Evolutionary conservation across 2,888 invertebrate species (phyloP), one percentile per base, ranked within the genome.

Genomic region (Noctua pronuba): DNA sequence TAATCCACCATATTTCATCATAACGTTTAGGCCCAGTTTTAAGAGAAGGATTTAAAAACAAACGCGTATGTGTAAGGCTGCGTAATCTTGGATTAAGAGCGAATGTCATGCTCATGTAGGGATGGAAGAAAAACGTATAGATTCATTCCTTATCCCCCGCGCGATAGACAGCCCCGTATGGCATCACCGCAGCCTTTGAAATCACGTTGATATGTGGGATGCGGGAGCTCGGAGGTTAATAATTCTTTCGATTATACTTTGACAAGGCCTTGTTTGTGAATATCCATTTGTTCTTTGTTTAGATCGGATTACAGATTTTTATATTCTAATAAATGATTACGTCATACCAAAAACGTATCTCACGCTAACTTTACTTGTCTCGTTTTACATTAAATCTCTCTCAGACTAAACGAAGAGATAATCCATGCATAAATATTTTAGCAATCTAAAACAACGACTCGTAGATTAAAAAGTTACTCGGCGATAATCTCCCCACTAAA

Each of bases 1-100:
- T 88, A 88, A 80, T 82, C 77, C 77, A 64, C 69, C 70, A 84
- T 82, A 88, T 81, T 85, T 82, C 69, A 73, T 77, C 73, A 67
- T 78, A 82, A 72, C 55, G 28, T 82, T 86, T 71, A 77, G 60
- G 71, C 69, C 38, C 71, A 75, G 68, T 79, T 88, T 85, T 77
- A 77, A 77, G 72, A 86, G 69, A 78, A 75, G 41, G 74, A 77
- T 86, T 86, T 78, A 71, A 87, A 75, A 87, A 80, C 74, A 85
- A 80, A 84, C 70, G 71, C 67, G 67, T 73, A 66, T 79, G 67
- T 60, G 21, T 73, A 41, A 70, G 55, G 52, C 58, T 62, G 67
- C 55, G 31, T 79, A 80, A 87, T 87, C 73, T 80, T 68, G 75
- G 84, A 87, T 87, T 75, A 84, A 52, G 62, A 75, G 70, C 80